Base-by-base conservation (phyloP, 1,140 invertebrate species). In the Cotesia glomerata region DNA sequence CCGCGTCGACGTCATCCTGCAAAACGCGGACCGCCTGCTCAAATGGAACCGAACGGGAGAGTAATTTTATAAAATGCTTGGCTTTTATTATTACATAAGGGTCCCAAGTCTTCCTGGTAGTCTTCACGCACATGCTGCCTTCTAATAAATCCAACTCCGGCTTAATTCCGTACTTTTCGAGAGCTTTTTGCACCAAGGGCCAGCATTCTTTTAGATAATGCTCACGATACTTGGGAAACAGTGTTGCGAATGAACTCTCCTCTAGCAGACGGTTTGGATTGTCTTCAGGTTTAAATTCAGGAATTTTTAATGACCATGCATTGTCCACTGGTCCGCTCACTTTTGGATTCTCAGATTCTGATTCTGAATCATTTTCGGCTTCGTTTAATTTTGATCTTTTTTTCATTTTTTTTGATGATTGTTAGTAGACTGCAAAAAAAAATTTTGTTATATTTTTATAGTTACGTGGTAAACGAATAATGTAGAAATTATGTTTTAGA, bases 31-130 rank as follows among this genome's bases (percentile, higher is more conserved):
- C 88, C 1, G 96, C 97, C 86, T 99, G 97, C 86, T 99, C 98
- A 81, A 94, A 97, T 0, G 98, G 97, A 13, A 99, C 98, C 85
- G 97, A 98, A 78, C 98, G 88, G 1, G 98, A 95, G 71, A 99
- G 83, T 3, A 99, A 87, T 84, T 98, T 98, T 71, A 99, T 95
- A 86, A 99, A 91, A 85, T 99, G 98, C 75, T 98, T 90, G 7
- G 97, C 96, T 88, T 99, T 99, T 7, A 99, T 90, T 58, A 99
- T 96, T 56, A 98, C 95, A 76, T 95, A 99, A 0, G 98, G 98
- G 90, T 99, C 98, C 96, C 96, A 99, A 1, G 98, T 99, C 89
- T 99, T 98, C 64, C 96, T 90, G 0, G 97, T 99, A 0, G 98
- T 99, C 82, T 90, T 91, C 0, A 99, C 98, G 5, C 92, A 93